Evolutionary conservation across 1,140 invertebrate species (phyloP).

Genomic region (Carcinoscorpius rotundicauda): DNA sequence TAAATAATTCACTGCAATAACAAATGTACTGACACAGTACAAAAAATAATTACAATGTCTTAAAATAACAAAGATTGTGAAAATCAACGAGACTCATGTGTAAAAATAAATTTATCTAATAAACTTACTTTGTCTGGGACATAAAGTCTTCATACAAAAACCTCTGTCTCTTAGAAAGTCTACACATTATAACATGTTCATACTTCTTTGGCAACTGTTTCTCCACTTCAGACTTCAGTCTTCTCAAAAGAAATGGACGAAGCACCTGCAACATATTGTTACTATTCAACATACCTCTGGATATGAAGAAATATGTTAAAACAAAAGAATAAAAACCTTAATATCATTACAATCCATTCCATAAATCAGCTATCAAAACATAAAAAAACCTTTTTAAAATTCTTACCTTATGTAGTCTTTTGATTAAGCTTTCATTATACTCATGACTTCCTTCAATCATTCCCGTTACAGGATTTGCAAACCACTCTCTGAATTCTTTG

Average conservation of each 20-base stretch:
- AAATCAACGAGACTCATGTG: no score
- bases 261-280: conserved; percentile 53
- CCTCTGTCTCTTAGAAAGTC: conserved; percentile 90
- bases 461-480: conserved; percentile 92
- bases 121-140: conserved; percentile 82
- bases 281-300: neutral
- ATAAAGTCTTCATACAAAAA: conserved; percentile 99
- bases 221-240: conserved; percentile 95
- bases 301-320: no score
- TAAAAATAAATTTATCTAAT: neutral
- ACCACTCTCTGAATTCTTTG: conserved; percentile 92
- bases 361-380: neutral
- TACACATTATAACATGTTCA: conserved; percentile 93
- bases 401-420: conserved; percentile 83
- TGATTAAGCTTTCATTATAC: conserved; percentile 87
- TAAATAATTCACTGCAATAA: no score
- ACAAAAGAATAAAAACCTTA: no score
- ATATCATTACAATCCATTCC: no score
- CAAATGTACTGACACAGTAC: no score
- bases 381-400: neutral
- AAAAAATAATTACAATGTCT: no score
- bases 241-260: conserved; percentile 87
- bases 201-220: conserved; percentile 99
- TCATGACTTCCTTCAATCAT: conserved; percentile 96
- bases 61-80: no score